Evolutionary conservation across 2,113 vertebrate species (phyloP), one percentile per base, ranked within the genome.

Genomic region (Brachionichthys hirsutus): DNA sequence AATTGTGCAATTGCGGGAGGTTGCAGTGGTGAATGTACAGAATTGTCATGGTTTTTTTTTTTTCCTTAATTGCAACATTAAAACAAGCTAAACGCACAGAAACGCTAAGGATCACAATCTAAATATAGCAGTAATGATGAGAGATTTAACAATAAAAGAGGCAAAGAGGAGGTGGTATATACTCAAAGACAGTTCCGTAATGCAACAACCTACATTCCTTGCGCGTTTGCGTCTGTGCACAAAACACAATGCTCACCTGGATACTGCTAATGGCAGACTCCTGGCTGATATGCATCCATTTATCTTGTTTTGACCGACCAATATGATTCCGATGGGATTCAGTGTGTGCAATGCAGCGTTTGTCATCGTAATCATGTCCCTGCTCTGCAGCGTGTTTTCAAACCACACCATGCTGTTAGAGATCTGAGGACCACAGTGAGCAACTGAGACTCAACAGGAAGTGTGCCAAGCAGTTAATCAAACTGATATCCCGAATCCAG

Each of bases 1-100:
- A 88, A 85, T 78, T 84, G 77, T 72, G 58, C 69, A 66, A 74
- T 86, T 85, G 71, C 57, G 40, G 17, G 52, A 67, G 52, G 66
- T 17, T 77, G 70, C 53, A 18, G 9, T 34, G 38, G 47, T 35
- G 44, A 57, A 67, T 1, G 13, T 18, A 55, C 51, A 62, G 44
- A 55, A 52, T 47, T 61, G 52, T 43, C 38, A 8, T 14, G n/a
- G n/a, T n/a, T n/a, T 14, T 70, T 46, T 62, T 62, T 56, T 48
- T 43, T 20, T 19, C 42, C 47, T 58, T 70, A 75, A 82, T 70
- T 75, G 64, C 42, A 46, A 46, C 49, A 11, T 52, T 41, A 14
- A 11, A 65, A 45, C 36, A 30, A n/a, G n/a, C 45, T 55, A 48
- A 16, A 34, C 16, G 48, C 12, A 43, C 40, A 54, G 34, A 47